These are phyloP conservation scores for Meteorus sp. DNA, from an alignment of 1,140 invertebrate genomes.

Conservation along the genomic window DNA sequence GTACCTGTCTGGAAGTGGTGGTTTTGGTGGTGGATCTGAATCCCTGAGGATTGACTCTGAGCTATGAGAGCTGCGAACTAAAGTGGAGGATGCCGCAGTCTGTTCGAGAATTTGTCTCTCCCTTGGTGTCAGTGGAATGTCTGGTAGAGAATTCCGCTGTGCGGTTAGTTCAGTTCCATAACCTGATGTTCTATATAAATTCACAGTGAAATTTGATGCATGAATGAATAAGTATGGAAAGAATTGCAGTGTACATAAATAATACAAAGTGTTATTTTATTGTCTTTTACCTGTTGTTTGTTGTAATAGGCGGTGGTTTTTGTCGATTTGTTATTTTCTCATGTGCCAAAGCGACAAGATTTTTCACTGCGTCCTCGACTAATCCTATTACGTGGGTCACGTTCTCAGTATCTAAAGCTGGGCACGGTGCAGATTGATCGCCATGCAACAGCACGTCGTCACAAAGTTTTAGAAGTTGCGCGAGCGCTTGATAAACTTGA, in stretches of 20 bases:
- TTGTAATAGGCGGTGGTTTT: conserved; percentile 51
- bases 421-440: conserved; percentile 60
- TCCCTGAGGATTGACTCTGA: conserved; percentile 73
- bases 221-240: too few species aligned
- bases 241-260: too few species aligned
- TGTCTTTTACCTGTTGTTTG: conserved; percentile 58
- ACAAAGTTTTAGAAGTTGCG: conserved; percentile 84
- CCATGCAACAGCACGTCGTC: conserved; percentile 83
- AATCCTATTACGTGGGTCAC: conserved; percentile 77
- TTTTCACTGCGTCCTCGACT: conserved; percentile 78
- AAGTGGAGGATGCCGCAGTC: conserved; percentile 59
- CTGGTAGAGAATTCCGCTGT: conserved; percentile 72
- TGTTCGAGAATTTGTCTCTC: conserved; percentile 71
- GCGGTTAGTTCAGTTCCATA: conserved; percentile 53
- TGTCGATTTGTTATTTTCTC: conserved; percentile 66
- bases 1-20: conserved; percentile 77
- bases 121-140: conserved; percentile 80
- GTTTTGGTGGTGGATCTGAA: conserved; percentile 80
- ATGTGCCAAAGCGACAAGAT: conserved; percentile 67
- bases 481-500: conserved; percentile 83
- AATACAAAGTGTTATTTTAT: too few species aligned
- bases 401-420: conserved; percentile 68
- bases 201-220: neutral
- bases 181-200: conserved; percentile 46
- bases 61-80: conserved; percentile 71